Base-by-base conservation (phyloP, 2,888 invertebrate genomes). In the Axea sp. region DNA sequence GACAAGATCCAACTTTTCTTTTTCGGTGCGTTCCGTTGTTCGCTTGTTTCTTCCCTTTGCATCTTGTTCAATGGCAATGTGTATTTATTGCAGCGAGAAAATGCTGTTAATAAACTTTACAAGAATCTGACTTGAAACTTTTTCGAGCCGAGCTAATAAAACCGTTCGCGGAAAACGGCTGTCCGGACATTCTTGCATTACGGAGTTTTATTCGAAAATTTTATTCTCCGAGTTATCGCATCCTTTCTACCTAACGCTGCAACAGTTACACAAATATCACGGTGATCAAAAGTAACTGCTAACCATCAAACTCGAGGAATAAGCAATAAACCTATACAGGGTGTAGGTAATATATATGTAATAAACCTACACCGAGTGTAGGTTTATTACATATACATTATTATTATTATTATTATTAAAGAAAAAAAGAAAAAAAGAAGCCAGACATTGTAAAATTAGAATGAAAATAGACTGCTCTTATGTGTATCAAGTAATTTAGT, bases 281-380 rank as follows among this genome's bases (percentile, higher is more conserved):
- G 15, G 19, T 47, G 39, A 57, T 64, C 55, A 47, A 49, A 71
- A 55, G 47, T 53, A 55, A 55, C 47, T 41, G 41, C 71, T 30
- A 33, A 49, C 57, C 71, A 64, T 71, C 55, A 33, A 71, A 71
- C 28, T 3, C 33, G 22, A 28, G 47, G 19, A 55, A 71, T 49
- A 26, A 57, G 55, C 17, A 57, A 69, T 68, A 68, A 68, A 68
- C 31, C 51, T 33, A 6, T 9, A 19, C 22, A 2, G 24, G 6
- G 30, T n/a, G n/a, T n/a, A n/a, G n/a, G n/a, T n/a, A n/a, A n/a
- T n/a, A n/a, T n/a, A n/a, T n/a, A n/a, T n/a, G n/a, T n/a, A n/a
- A n/a, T n/a, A n/a, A n/a, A n/a, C n/a, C n/a, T n/a, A n/a, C n/a
- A n/a, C n/a, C n/a, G n/a, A n/a, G n/a, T n/a, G n/a, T n/a, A n/a